A percentile compares a stretch with the other conserved stretches of the same genome.
Conservation (phyloP, 2,888 invertebrate species). For the Strigamia transsilvanica region DNA sequence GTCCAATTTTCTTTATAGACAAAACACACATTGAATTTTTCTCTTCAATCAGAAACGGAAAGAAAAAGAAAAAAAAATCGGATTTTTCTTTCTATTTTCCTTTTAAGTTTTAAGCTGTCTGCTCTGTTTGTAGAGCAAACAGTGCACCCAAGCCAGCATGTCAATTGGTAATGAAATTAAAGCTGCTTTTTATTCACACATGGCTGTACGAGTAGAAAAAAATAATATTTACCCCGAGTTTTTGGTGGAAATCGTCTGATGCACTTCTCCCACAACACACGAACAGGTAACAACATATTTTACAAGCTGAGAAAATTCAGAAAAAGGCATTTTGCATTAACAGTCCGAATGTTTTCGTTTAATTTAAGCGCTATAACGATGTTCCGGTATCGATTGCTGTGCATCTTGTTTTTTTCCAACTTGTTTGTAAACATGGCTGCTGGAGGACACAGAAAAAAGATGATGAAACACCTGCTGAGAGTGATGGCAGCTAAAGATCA, state of each 20-base stretch:
- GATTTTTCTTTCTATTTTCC: not conserved
- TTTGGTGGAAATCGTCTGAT: not conserved
- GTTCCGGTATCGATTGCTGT: constrained; percentile 6
- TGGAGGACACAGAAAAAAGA: not conserved
- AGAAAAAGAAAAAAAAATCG: not conserved
- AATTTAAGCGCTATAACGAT: not conserved
- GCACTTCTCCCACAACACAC: constrained; percentile 7
- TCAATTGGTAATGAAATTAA: constrained; percentile 40
- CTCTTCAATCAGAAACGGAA: too few species aligned
- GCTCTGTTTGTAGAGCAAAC: constrained; percentile 44
- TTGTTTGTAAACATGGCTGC: not conserved
- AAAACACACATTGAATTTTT: too few species aligned
- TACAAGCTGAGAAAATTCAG: not conserved
- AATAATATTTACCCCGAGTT: constrained; percentile 25
- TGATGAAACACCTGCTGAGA: constrained; percentile 22
- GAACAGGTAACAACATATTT: not conserved
- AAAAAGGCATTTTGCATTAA: not conserved
- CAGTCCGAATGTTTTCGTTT: not conserved
- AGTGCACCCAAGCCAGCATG: constrained; percentile 29
- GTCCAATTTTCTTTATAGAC: too few species aligned
- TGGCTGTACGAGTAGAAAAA: constrained; percentile 40
- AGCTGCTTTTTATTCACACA: constrained; percentile 37
- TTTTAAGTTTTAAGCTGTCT: not conserved
- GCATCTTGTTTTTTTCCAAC: not conserved
- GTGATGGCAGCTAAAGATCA: constrained; percentile 16